phyloP scores from a whole-genome alignment of 1,140 invertebrate species.

The Dendrolimus punctatus region DNA sequence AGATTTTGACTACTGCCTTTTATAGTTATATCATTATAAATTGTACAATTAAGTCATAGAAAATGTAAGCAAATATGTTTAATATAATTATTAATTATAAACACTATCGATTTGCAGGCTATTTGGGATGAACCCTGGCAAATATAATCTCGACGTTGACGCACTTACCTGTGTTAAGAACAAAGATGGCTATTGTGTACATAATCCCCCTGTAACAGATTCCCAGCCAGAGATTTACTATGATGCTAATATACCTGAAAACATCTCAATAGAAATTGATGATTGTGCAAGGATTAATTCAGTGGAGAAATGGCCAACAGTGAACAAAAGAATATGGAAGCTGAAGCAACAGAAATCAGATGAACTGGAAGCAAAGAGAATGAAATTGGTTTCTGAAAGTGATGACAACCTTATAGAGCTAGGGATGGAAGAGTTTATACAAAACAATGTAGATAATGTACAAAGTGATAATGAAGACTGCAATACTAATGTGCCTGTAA shows the following conservation, averaged over 20 bases:
- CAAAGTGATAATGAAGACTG: slow-evolving; percentile 1
- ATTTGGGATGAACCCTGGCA: slow-evolving; percentile 52
- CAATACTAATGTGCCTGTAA: slow-evolving; percentile 3
- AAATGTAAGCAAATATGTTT: no score
- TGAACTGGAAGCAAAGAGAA: slow-evolving; percentile 25
- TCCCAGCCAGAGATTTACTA: background rate
- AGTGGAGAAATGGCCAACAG: slow-evolving; percentile 32
- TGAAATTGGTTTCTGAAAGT: slow-evolving; percentile 13
- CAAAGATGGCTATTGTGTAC: slow-evolving; percentile 46
- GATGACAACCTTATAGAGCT: slow-evolving; percentile 13
- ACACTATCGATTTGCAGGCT: slow-evolving; percentile 28
- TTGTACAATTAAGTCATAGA: no score
- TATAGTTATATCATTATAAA: no score
- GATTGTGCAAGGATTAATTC: slow-evolving; percentile 34
- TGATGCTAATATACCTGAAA: background rate
- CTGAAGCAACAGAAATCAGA: slow-evolving; percentile 21
- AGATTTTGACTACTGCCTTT: no score
- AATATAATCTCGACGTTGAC: slow-evolving; percentile 51
- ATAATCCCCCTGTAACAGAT: slow-evolving; percentile 31
- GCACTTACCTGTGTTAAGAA: slow-evolving; percentile 52
- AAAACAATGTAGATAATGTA: background rate
- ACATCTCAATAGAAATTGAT: slow-evolving; percentile 9
- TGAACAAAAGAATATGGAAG: slow-evolving; percentile 30
- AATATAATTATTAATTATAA: no score
- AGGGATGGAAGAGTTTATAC: slow-evolving; percentile 17